Percentiles rank a stretch among this genome's conserved stretches.
Conservation (phyloP, 53 echinoderm and acorn worm genomes). For the Mesocentrotus franciscanus region DNA sequence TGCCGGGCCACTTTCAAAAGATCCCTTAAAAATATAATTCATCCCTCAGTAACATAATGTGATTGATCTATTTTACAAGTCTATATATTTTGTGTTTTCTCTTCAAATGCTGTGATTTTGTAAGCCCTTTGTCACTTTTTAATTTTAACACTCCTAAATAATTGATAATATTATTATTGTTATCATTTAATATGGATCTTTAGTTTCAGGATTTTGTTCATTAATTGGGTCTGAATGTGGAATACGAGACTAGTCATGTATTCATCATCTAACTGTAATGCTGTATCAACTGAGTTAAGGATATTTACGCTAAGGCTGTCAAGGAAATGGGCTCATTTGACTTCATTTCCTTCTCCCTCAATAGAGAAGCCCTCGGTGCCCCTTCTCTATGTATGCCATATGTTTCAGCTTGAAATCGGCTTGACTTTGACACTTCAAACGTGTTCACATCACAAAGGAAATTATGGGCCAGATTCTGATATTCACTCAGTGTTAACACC, state of each 20-base stretch:
- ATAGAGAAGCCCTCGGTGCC: slow-evolving; percentile 27
- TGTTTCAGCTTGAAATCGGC: neutral
- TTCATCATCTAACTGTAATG: slow-evolving; percentile 45
- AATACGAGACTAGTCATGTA: neutral
- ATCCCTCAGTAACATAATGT: too few species aligned
- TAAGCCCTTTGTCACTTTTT: too few species aligned
- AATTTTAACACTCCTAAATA: too few species aligned
- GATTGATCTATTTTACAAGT: too few species aligned
- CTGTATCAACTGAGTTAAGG: slow-evolving; percentile 44
- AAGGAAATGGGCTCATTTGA: slow-evolving; percentile 63
- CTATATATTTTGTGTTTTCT: too few species aligned
- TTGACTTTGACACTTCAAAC: slow-evolving; percentile 9
- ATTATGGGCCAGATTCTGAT: neutral
- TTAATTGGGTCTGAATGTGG: neutral
- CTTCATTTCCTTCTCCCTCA: slow-evolving; percentile 54
- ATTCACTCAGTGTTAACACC: neutral
- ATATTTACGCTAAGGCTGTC: slow-evolving; percentile 46
- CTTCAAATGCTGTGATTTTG: too few species aligned
- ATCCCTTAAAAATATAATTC: too few species aligned
- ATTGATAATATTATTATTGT: too few species aligned
- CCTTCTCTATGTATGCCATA: neutral
- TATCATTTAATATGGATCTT: too few species aligned
- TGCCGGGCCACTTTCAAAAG: too few species aligned
- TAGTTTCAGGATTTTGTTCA: neutral
- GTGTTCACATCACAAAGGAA: neutral